phyloP scores from a whole-genome alignment of 2,113 vertebrate genomes.

The Uria lomvia region DNA sequence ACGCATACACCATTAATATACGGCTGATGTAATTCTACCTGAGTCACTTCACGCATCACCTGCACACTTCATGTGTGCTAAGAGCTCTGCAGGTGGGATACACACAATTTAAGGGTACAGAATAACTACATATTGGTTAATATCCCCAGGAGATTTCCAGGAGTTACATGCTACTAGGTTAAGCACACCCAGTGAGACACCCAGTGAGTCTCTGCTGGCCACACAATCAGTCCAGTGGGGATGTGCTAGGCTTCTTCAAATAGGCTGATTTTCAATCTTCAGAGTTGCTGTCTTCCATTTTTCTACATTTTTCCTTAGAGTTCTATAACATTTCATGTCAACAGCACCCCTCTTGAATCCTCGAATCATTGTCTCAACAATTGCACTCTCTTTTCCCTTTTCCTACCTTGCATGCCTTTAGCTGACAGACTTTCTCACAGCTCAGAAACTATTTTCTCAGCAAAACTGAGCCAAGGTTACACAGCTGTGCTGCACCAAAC shows the following conservation, averaged over 20 bases:
- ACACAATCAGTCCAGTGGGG: background rate
- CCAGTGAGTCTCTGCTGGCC: background rate
- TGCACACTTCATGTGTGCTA: too few species aligned
- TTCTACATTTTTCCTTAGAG: background rate
- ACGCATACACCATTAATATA: fast-evolving
- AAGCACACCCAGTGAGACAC: background rate
- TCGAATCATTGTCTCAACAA: background rate
- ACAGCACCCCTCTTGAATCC: background rate
- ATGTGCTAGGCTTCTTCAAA: background rate
- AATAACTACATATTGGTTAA: background rate
- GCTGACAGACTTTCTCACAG: slow-evolving; percentile 24
- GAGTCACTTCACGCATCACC: background rate
- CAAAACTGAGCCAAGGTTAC: slow-evolving; percentile 33
- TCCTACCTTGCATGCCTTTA: background rate
- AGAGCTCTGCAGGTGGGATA: background rate
- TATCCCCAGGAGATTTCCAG: background rate
- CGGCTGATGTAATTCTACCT: background rate
- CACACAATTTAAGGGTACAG: background rate
- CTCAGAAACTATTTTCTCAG: slow-evolving; percentile 39
- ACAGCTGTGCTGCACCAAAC: slow-evolving; percentile 38
- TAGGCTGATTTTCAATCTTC: background rate
- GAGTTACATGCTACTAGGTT: background rate
- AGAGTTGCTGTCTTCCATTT: background rate
- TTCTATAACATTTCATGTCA: background rate
- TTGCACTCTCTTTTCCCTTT: background rate